A percentile compares a stretch with the other conserved stretches of the same genome.
phyloP scores from a whole-genome alignment of 2,797 vertebrate genomes.

The Clarias fuscus region DNA sequence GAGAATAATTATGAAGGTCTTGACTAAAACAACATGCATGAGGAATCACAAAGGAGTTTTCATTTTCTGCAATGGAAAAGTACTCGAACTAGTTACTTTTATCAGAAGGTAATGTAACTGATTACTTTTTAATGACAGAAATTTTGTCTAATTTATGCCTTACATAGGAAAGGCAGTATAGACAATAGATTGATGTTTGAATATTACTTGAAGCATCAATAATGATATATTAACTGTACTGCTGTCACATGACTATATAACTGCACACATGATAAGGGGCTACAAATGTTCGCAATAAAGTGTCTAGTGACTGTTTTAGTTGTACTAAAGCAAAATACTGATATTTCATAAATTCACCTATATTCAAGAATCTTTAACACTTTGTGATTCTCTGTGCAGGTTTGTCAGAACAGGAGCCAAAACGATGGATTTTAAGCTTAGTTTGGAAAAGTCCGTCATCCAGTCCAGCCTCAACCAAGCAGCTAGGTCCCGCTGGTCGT shows the following conservation, averaged over 20 bases:
- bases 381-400: slow-evolving; percentile 51
- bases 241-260: background rate
- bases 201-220: background rate
- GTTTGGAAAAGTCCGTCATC: slow-evolving; percentile 47
- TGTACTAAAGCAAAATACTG: background rate
- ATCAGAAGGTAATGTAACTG: too few species aligned
- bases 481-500: slow-evolving; percentile 43
- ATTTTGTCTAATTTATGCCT: too few species aligned
- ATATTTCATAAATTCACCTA: background rate
- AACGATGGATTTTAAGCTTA: slow-evolving; percentile 56
- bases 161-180: too few species aligned
- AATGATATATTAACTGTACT: background rate
- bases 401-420: slow-evolving; percentile 41
- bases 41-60: too few species aligned
- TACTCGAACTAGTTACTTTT: too few species aligned
- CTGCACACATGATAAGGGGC: background rate
- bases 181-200: background rate
- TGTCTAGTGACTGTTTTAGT: background rate
- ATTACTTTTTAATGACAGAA: too few species aligned
- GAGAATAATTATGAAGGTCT: too few species aligned
- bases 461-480: slow-evolving; percentile 46
- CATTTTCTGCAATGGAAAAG: too few species aligned
- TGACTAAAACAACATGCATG: too few species aligned
- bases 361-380: background rate
- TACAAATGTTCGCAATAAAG: background rate